Evolutionary conservation across 2,888 invertebrate genomes (phyloP).

Genomic region (Cerceris ruficornis): DNA sequence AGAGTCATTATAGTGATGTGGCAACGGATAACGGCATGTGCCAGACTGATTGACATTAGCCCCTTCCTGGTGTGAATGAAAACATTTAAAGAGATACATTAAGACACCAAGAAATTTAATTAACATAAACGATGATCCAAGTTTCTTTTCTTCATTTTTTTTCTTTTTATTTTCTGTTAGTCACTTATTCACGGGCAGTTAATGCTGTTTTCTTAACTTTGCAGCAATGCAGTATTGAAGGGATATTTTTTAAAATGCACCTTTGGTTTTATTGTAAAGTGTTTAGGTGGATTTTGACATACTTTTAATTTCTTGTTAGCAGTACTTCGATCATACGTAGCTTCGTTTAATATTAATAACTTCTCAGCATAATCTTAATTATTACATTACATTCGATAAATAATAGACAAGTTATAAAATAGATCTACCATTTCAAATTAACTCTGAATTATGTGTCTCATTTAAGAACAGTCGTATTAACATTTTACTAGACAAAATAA

Average conservation of each 20-base stretch:
- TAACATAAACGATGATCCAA: conserved; percentile 20
- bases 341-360: background rate
- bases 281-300: conserved; percentile 71
- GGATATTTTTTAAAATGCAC: conserved; percentile 48
- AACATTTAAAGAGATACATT: conserved; percentile 44
- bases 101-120: conserved; percentile 33
- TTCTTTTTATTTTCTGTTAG: conserved; percentile 23
- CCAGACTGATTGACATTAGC: conserved; percentile 81
- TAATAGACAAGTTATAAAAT: too few relatives aligned
- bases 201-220: conserved; percentile 50
- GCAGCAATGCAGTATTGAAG: conserved; percentile 53
- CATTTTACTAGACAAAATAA: background rate
- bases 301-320: conserved; percentile 47
- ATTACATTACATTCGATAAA: too few relatives aligned
- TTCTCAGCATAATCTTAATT: too few relatives aligned
- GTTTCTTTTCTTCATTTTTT: conserved; percentile 6
- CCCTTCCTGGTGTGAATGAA: conserved; percentile 68
- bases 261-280: conserved; percentile 51
- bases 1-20: conserved; percentile 76
- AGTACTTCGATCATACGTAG: background rate
- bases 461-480: too few relatives aligned
- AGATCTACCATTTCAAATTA: too few relatives aligned
- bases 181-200: conserved; percentile 29
- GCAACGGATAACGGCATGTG: conserved; percentile 81
- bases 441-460: too few relatives aligned